Evolutionary conservation across 2,113 vertebrate species (phyloP).

Genomic region (Gadus macrocephalus): DNA sequence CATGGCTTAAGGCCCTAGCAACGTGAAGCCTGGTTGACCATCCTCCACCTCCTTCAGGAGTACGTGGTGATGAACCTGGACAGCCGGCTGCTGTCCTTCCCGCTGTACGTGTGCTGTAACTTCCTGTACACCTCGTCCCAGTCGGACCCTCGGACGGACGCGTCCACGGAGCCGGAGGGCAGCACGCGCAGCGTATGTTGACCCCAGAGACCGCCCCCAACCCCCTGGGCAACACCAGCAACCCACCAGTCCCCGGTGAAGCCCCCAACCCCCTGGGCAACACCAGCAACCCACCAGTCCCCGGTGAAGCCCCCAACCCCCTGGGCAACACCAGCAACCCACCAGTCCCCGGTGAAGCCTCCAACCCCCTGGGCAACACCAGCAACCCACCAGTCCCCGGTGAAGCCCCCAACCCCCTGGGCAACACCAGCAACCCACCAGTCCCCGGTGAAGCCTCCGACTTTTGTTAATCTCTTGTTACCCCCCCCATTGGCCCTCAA

Average conservation of each 20-base stretch:
- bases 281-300: conserved; percentile 13
- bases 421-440: conserved; percentile 14
- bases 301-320: neutral
- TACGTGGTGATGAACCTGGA: conserved; percentile 96
- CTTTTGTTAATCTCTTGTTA: neutral
- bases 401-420: conserved; percentile 1
- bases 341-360: conserved; percentile 12
- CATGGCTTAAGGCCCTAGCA: too few species aligned
- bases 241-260: conserved; percentile 9
- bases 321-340: conserved; percentile 9
- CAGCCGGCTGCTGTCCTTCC: conserved; percentile 88
- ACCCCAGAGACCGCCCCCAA: conserved; percentile 24
- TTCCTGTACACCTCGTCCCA: conserved; percentile 89
- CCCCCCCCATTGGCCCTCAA: neutral
- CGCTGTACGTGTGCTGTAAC: conserved; percentile 95
- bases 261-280: neutral
- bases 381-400: conserved; percentile 11
- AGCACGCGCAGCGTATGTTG: conserved; percentile 57
- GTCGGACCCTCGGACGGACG: conserved; percentile 61
- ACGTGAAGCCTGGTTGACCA: too few species aligned
- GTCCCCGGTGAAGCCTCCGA: neutral
- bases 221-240: conserved; percentile 1
- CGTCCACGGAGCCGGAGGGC: conserved; percentile 58
- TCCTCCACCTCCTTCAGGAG: conserved; percentile 72
- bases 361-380: conserved; percentile 3